Evolutionary conservation across 1,140 invertebrate species (phyloP), one percentile per base, ranked within the genome.

Genomic region (Macrobrachium rosenbergii): DNA sequence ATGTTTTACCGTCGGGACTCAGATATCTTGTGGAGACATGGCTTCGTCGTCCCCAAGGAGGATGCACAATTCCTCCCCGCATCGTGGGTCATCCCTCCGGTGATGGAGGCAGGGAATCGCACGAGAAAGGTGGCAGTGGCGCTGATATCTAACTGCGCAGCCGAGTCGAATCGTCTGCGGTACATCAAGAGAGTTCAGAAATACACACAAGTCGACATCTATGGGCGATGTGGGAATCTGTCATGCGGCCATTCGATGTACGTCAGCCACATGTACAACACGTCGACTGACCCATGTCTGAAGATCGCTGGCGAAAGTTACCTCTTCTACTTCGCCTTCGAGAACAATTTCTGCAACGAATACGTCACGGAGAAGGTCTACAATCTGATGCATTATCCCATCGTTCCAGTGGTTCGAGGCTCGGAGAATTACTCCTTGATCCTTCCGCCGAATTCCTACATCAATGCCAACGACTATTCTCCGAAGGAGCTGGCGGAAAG

Each of bases 361-460:
- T 92, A 92, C 88, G 90, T 92, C 12, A 92, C 92, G 16, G 92
- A 92, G 69, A 92, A 92, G 78, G 88, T 92, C 43, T 92, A 88
- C 85, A 80, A 90, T 78, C 28, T 90, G 12, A 43, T 92, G 59
- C 83, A 90, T 28, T 83, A 87, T 59, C 88, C 91, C 28, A 93
- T 95, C 0, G 94, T 96, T 19, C 95, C 96, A 0, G 92, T 96
- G 59, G 94, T 96, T 28, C 93, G 95, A 92, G 95, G 95, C 0
- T 92, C 94, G 0, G 89, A 90, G 11, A 93, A 93, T 91, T 95
- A 93, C 91, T 91, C 91, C 28, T 92, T 89, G 89, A 88, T 94
- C 16, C 92, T 96, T 19, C 96, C 96, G 0, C 93, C 94, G 0
- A 90, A 92, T 83, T 96, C 95, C 0, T 96, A 94, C 89, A 94